A percentile compares a stretch with the other conserved stretches of the same genome.
phyloP scores from a whole-genome alignment of 2,888 invertebrate genomes.

The Gnatocerus cornutus region DNA sequence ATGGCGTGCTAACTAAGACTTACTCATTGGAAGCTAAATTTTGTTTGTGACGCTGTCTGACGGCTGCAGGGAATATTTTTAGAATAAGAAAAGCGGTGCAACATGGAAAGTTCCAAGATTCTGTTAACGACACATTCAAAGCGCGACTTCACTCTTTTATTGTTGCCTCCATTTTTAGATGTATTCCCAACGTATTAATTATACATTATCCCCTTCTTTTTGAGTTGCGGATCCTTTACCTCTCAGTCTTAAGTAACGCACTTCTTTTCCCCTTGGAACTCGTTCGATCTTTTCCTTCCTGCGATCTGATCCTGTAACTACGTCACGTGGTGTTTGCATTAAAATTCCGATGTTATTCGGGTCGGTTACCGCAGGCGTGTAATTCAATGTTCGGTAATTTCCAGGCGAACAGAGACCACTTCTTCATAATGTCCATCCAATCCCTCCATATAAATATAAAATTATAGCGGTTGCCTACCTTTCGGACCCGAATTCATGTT shows the following conservation, averaged over 20 bases:
- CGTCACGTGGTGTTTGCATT: slow-evolving; percentile 38
- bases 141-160: not conserved
- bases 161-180: not conserved
- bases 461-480: slow-evolving; percentile 28
- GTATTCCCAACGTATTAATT: too few relatives aligned
- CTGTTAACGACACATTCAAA: not conserved
- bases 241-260: too few relatives aligned
- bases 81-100: not conserved
- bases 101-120: not conserved
- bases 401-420: slow-evolving; percentile 33
- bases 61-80: not conserved
- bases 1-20: not conserved
- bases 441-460: slow-evolving; percentile 41
- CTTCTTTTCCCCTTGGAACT: too few relatives aligned
- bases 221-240: too few relatives aligned
- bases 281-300: slow-evolving; percentile 24
- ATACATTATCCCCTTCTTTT: too few relatives aligned
- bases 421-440: slow-evolving; percentile 31
- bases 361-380: slow-evolving; percentile 46
- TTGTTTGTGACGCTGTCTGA: slow-evolving; percentile 3
- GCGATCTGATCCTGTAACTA: slow-evolving; percentile 14
- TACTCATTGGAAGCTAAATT: not conserved
- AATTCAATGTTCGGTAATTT: slow-evolving; percentile 46
- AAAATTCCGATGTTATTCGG: slow-evolving; percentile 41
- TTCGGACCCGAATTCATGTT: slow-evolving; percentile 4